Evolutionary conservation across 2,888 invertebrate genomes (phyloP), one percentile per base, ranked within the genome.

Genomic region (Omphaloscelis lunosa): DNA sequence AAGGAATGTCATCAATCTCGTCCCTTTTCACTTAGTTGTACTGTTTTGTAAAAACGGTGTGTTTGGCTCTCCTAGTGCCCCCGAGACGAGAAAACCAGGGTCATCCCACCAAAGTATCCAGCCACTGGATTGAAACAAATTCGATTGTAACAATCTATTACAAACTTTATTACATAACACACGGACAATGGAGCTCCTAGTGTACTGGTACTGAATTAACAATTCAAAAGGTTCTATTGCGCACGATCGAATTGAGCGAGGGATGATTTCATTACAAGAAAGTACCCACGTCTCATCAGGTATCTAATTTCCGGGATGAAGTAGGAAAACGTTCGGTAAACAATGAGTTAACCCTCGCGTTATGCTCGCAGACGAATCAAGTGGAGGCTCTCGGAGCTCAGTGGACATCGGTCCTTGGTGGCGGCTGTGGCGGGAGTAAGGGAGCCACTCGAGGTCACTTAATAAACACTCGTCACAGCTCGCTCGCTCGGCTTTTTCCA

Each of bases 401-500:
- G 63, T 48, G 82, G 83, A 72, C 77, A 51, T 34, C 41, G 72
- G 67, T n/a, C 63, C 72, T 62, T 29, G 63, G 69, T n/a, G 72
- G 51, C 61, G 66, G 27, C 8, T 9, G 23, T 48, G 23, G 74
- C 58, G 74, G 48, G n/a, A 71, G 75, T 48, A 65, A 63, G 67
- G 74, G 62, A 81, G 56, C 74, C 84, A 79, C 87, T 85, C 77
- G 48, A 79, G 90, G 84, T 82, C 87, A 84, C 86, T 86, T 86
- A 81, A 89, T 88, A 90, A 89, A 90, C 89, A 91, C 88, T 88
- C 85, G 74, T 73, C 70, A 75, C 69, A 74, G 59, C 68, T 53
- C 65, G 45, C 71, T 74, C 63, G 80, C 75, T 77, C 75, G 69
- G 75, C 80, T 80, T 82, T 84, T 84, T 83, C 79, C 83, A 83